These are phyloP conservation scores for Rhopilema esculentum DNA, from an alignment of 30 jellyfish, hydroid and myxozoan species.

Conservation along the genomic window DNA sequence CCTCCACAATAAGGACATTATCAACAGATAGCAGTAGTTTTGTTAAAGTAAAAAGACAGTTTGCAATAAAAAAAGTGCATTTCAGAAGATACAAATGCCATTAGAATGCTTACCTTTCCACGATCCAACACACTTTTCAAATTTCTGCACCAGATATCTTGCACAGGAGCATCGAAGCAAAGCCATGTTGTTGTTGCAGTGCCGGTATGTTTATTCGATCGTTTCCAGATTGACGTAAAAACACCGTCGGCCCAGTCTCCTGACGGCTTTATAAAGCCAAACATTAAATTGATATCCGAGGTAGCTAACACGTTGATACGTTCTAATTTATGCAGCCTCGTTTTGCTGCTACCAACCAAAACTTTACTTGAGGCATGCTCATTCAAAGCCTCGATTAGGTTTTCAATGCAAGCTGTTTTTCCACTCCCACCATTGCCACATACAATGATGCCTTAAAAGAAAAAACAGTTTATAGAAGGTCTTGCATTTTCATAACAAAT, in stretches of 20 bases:
- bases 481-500: not conserved
- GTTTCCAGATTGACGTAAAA: conserved; percentile 73
- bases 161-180: conserved; percentile 89
- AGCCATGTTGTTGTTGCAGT: conserved; percentile 79
- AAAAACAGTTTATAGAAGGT: not conserved
- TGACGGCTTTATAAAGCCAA: conserved; percentile 64
- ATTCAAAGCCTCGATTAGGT: conserved; percentile 76
- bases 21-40: too few relatives aligned
- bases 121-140: conserved; percentile 71
- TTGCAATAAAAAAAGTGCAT: not conserved
- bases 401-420: conserved; percentile 77
- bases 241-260: conserved; percentile 91
- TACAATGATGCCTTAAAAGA: conserved; percentile 58
- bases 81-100: not conserved
- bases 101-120: conserved; percentile 65
- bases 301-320: conserved; percentile 82
- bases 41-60: too few relatives aligned
- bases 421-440: conserved; percentile 89
- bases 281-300: conserved; percentile 68
- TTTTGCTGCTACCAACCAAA: conserved; percentile 36
- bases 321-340: conserved; percentile 73
- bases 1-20: too few relatives aligned
- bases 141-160: conserved; percentile 72
- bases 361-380: conserved; percentile 60
- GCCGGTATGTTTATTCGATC: conserved; percentile 62